Conservation (phyloP, 2,888 invertebrate species). For the Vanessa cardui region DNA sequence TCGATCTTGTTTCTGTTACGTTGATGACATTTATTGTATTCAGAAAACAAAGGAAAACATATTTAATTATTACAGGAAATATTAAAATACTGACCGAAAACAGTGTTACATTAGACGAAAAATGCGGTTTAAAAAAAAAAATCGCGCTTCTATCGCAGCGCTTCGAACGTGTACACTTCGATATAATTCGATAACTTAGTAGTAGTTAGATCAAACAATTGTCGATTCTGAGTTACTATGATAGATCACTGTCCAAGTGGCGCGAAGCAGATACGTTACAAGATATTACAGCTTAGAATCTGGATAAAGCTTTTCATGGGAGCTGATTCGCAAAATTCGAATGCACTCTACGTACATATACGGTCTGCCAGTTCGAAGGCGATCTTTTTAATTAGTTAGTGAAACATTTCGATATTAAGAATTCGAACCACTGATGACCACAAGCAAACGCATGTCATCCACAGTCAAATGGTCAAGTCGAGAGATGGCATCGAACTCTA, state of each 20-base stretch:
- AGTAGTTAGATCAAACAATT: background rate
- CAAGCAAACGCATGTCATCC: constrained; percentile 21
- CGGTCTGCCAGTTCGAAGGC: constrained; percentile 40
- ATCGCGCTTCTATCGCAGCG: constrained; percentile 20
- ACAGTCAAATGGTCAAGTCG: background rate
- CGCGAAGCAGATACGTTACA: background rate
- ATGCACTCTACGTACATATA: constrained; percentile 25
- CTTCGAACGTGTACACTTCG: constrained; percentile 41
- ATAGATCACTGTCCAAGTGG: constrained; percentile 31
- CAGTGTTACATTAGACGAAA: too few species aligned
- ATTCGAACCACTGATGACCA: constrained; percentile 15
- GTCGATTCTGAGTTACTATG: constrained; percentile 29
- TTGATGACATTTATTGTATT: too few species aligned
- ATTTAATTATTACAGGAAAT: too few species aligned
- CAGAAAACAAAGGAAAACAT: too few species aligned
- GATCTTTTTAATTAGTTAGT: constrained; percentile 23
- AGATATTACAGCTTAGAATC: background rate
- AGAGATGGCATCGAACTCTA: too few species aligned
- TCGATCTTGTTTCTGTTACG: too few species aligned
- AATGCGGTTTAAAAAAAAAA: too few species aligned
- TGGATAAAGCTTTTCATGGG: background rate
- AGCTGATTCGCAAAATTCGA: constrained; percentile 19
- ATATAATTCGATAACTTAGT: constrained; percentile 24
- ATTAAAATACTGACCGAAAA: too few species aligned
- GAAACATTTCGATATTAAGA: background rate